These are phyloP conservation scores for Catharus bicknelli DNA, from an alignment of 2,113 vertebrate genomes.

Conservation along the genomic window DNA sequence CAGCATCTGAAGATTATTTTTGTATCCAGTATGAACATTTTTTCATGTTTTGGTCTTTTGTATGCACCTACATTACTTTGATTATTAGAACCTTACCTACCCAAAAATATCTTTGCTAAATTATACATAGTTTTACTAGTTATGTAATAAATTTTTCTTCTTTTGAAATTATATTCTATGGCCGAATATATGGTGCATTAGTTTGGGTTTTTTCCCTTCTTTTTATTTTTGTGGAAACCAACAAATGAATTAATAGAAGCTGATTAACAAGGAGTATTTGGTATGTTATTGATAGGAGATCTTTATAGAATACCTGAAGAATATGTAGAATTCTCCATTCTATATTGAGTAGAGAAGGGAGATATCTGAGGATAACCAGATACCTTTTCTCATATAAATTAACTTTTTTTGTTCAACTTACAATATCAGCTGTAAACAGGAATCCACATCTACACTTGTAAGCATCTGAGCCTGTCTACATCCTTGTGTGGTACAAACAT, in stretches of 20 bases:
- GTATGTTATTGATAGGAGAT: neutral
- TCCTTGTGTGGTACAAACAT: neutral
- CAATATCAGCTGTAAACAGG: neutral
- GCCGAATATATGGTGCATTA: neutral
- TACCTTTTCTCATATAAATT: neutral
- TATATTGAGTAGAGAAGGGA: neutral
- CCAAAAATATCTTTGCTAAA: neutral
- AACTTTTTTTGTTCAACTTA: neutral
- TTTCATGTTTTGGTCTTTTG: neutral
- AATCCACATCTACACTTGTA: neutral
- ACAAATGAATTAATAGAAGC: neutral
- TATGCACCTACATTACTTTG: neutral
- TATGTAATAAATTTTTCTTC: neutral
- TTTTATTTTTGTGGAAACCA: neutral
- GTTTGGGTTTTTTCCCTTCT: rapidly evolving
- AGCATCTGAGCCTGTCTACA: neutral
- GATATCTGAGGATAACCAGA: neutral
- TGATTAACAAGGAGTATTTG: neutral
- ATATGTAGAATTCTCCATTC: neutral
- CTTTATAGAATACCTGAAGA: neutral
- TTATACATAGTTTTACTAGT: neutral
- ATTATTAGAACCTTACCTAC: neutral
- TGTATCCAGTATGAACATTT: neutral
- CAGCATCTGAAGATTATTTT: neutral
- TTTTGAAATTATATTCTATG: neutral